Base-by-base conservation (phyloP, 2,113 vertebrate genomes). In the human region DNA sequence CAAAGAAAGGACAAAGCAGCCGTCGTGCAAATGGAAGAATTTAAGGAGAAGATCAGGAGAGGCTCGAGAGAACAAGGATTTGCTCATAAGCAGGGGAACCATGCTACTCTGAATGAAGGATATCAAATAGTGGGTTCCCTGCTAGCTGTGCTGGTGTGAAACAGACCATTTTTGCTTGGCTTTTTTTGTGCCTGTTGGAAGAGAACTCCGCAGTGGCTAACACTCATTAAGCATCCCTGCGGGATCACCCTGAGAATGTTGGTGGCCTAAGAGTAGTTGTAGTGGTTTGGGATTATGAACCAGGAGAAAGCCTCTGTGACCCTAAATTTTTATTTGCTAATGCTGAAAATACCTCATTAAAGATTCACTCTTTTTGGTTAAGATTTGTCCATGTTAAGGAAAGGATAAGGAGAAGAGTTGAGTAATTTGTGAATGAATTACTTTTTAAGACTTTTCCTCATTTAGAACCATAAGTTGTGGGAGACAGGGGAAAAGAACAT, bases 1-100 rank as follows among this genome's bases (percentile, higher is more conserved):
- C 92, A 94, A 68, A 64, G 50, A 84, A 76, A 88, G 86, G 80
- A 87, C 84, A 94, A 35, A 13, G 4, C 27, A 68, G 75, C 27
- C 64, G 2, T 59, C 0, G 0, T 8, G 14, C 64, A 79, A 73
- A 16, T 1, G 0, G 17, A 38, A 85, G 59, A 70, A 23, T n/a
- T 76, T 80, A 57, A 83, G 59, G 81, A 75, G 20, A 32, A 92
- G 22, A 5, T 8, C 38, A 68, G 68, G 35, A 45, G 17, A 48
- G 59, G 17, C 50, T 45, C 32, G 48, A 73, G 20, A 50, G 40
- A 59, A 66, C 82, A 78, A 88, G 30, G 6, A 14, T 68, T 61
- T 78, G 12, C 50, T 79, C 40, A 13, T 25, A 57, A 10, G 30
- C 6, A 50, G 16, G 35, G 25, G 13, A 35, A 27, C 35, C 20